Evolutionary conservation across 2,113 vertebrate genomes (phyloP).

Genomic region (Acinonyx jubatus): DNA sequence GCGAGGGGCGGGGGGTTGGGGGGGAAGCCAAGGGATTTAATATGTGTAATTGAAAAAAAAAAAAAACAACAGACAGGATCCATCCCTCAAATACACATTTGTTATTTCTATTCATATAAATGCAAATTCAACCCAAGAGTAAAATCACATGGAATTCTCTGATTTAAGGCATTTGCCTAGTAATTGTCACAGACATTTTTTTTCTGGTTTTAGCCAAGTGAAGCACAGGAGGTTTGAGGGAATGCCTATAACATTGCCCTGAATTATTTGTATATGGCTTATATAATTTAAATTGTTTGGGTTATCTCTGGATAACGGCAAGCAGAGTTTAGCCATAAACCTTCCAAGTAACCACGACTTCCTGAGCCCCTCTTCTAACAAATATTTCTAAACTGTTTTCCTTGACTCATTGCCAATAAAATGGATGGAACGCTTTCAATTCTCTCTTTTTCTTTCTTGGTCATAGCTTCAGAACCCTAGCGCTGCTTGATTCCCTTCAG

Average conservation of each 20-base stretch:
- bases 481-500: constrained; percentile 59
- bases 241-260: neutral
- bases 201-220: constrained; percentile 49
- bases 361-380: constrained; percentile 11
- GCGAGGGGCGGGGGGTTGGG: fast-evolving
- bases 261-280: constrained; percentile 25
- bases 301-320: constrained; percentile 46
- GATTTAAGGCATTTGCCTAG: constrained; percentile 37
- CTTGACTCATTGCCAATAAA: constrained; percentile 71
- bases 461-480: constrained; percentile 75
- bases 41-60: constrained; percentile 57
- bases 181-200: neutral
- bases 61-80: constrained; percentile 46
- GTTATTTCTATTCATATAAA: constrained; percentile 63
- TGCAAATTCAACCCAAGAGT: constrained; percentile 58
- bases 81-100: constrained; percentile 20
- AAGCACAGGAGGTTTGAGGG: constrained; percentile 17
- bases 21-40: neutral
- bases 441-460: constrained; percentile 78
- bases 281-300: constrained; percentile 52
- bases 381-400: constrained; percentile 72
- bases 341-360: constrained; percentile 46
- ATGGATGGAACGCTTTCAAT: constrained; percentile 70
- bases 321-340: constrained; percentile 40
- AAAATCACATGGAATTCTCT: constrained; percentile 39